A percentile compares a stretch with the other conserved stretches of the same genome.
phyloP scores from a whole-genome alignment of 2,113 vertebrate species.

The Synchiropus splendidus region DNA sequence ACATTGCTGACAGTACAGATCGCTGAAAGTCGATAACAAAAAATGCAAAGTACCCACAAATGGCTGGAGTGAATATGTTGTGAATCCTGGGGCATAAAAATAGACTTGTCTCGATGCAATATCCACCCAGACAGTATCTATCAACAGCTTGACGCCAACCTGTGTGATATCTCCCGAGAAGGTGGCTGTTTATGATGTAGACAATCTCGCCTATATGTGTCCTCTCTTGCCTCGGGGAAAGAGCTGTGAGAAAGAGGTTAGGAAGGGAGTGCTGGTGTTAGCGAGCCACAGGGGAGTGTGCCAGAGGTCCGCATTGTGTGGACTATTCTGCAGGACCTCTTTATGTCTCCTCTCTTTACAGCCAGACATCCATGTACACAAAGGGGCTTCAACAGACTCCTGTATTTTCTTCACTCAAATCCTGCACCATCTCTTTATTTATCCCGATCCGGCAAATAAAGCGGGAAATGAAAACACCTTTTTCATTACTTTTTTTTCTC shows the following conservation, averaged over 20 bases:
- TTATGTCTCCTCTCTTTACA: slow-evolving; percentile 7
- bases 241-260: slow-evolving; percentile 13
- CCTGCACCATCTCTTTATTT: slow-evolving; percentile 52
- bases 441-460: slow-evolving; percentile 54
- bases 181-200: slow-evolving; percentile 26
- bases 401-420: slow-evolving; percentile 20
- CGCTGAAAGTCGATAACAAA: slow-evolving; percentile 8
- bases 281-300: slow-evolving; percentile 16
- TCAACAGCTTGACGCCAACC: slow-evolving; percentile 8
- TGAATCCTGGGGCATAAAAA: slow-evolving; percentile 10
- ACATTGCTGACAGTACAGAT: slow-evolving; percentile 3
- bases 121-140: slow-evolving; percentile 5
- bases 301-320: slow-evolving; percentile 8
- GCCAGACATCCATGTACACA: slow-evolving; percentile 21
- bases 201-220: slow-evolving; percentile 22
- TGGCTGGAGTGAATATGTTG: slow-evolving; percentile 4
- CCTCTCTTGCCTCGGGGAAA: slow-evolving; percentile 8
- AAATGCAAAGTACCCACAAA: slow-evolving; percentile 4
- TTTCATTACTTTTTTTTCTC: slow-evolving; percentile 59
- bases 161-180: slow-evolving; percentile 17
- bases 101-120: slow-evolving; percentile 14
- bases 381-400: slow-evolving; percentile 12
- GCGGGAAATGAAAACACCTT: slow-evolving; percentile 60
- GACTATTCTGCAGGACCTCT: slow-evolving; percentile 9
- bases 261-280: slow-evolving; percentile 6